Base-by-base conservation (phyloP, 2,888 invertebrate genomes). In the Capitulum mitella region DNA sequence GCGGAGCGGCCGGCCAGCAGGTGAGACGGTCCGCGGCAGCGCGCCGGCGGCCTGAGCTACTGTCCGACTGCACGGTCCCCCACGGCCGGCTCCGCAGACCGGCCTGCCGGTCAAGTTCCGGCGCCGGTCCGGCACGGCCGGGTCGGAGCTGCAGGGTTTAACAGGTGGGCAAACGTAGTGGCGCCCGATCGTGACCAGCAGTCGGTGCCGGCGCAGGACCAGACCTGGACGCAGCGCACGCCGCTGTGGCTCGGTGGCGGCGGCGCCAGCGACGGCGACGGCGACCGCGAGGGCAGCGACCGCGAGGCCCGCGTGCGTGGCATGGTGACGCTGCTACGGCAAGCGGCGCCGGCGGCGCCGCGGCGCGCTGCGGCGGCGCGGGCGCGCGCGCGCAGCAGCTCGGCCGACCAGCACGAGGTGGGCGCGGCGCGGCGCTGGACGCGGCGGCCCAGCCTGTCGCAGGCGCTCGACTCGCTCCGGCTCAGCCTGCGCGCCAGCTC, bases 401-500 rank as follows among this genome's bases (percentile, higher is more conserved):
- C 70, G 1, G 37, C 26, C 0, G 70, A 40, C 1, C 37, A 70
- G 34, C 29, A 64, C 29, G 29, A 61, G 29, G 14, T 12, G 26
- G 32, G 29, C 32, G 64, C 34, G 34, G 3, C 34, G 64, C 37
- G n/a, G 0, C 40, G 26, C 26, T 26, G 8, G 10, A 8, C 40
- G 26, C 40, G 37, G 58, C n/a, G 58, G 29, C n/a, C 29, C n/a
- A 8, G 58, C 12, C 58, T n/a, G 22, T 8, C 70, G 1, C 40
- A 70, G 70, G 26, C 70, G 26, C 70, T 70, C 29, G 70, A 70
- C 70, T 70, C 22, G 37, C 40, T 70, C 8, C 70, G 70, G 10
- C 26, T 26, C 10, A 70, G 70, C n/a, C 70, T 40, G 70, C 70
- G 70, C 8, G 40, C 29, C 70, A 40, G 40, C 70, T 70, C 40